phyloP scores from a whole-genome alignment of 2,113 vertebrate species.

The Esox niger region DNA sequence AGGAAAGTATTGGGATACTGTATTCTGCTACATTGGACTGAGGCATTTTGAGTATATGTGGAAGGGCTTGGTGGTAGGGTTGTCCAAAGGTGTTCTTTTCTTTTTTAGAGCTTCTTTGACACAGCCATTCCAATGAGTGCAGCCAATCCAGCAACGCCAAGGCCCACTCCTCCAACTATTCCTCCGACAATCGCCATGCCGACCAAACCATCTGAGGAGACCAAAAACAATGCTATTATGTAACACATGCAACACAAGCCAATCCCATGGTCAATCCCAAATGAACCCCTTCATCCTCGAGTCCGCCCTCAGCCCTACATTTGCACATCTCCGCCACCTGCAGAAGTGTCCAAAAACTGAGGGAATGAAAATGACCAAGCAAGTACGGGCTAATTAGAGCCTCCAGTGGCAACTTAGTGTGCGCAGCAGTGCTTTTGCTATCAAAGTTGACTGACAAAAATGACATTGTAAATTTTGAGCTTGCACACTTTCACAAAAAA shows the following conservation, averaged over 20 bases:
- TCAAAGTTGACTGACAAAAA: too few relatives aligned
- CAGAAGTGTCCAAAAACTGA: too few relatives aligned
- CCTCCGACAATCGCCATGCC: conserved; percentile 92
- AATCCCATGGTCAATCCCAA: too few relatives aligned
- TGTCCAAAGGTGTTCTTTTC: background rate
- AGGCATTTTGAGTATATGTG: background rate
- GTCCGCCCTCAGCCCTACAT: too few relatives aligned
- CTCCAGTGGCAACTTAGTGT: too few relatives aligned
- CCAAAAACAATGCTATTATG: background rate
- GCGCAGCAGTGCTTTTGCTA: too few relatives aligned
- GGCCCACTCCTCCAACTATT: conserved; percentile 84
- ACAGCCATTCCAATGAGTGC: conserved; percentile 87
- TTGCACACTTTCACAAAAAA: too few relatives aligned
- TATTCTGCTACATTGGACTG: background rate
- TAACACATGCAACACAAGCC: background rate
- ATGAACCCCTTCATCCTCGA: too few relatives aligned
- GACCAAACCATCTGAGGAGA: conserved; percentile 80
- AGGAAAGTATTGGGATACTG: background rate
- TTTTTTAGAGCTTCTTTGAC: conserved; percentile 62
- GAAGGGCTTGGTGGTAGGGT: background rate
- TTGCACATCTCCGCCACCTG: too few relatives aligned
- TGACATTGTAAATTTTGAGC: too few relatives aligned
- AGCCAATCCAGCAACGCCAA: conserved; percentile 83
- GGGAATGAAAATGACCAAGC: too few relatives aligned
- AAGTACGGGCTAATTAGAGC: too few relatives aligned